Evolutionary conservation across 2,888 invertebrate genomes (phyloP).

Genomic region (Eledona agricola): DNA sequence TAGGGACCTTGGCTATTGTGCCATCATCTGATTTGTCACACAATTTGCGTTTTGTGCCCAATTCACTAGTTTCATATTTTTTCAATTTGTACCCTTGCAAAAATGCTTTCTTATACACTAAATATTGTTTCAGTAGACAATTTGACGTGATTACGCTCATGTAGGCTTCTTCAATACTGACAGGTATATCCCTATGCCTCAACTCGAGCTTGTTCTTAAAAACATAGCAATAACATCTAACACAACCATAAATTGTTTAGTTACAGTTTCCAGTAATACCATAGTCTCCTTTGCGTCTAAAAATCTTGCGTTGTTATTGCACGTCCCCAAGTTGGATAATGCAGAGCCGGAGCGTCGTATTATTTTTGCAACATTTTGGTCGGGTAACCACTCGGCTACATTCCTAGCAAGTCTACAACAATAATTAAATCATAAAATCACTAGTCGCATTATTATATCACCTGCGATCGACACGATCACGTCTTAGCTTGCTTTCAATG

Average conservation of each 20-base stretch:
- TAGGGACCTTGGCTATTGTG: slow-evolving; percentile 10
- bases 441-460: background rate
- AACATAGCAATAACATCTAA: slow-evolving; percentile 4
- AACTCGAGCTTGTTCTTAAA: slow-evolving; percentile 20
- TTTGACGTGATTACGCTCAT: slow-evolving; percentile 1
- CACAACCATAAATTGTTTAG: background rate
- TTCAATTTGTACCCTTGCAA: slow-evolving; percentile 22
- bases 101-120: slow-evolving; percentile 6
- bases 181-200: background rate
- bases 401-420: slow-evolving; percentile 12
- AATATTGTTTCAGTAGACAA: too few species aligned
- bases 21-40: too few species aligned
- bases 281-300: slow-evolving; percentile 4
- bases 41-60: too few species aligned
- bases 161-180: slow-evolving; percentile 13
- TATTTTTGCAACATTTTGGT: slow-evolving; percentile 1
- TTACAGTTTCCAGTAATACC: slow-evolving; percentile 15
- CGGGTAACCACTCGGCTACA: slow-evolving; percentile 12
- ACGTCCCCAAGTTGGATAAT: background rate
- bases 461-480: slow-evolving; percentile 15
- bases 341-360: slow-evolving; percentile 3
- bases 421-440: slow-evolving; percentile 1
- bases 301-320: slow-evolving; percentile 16
- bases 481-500: slow-evolving; percentile 1
- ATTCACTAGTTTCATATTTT: too few species aligned